These are phyloP conservation scores for Coptodon bakossiorum DNA, from an alignment of 2,113 vertebrate genomes.

Conservation along the genomic window DNA sequence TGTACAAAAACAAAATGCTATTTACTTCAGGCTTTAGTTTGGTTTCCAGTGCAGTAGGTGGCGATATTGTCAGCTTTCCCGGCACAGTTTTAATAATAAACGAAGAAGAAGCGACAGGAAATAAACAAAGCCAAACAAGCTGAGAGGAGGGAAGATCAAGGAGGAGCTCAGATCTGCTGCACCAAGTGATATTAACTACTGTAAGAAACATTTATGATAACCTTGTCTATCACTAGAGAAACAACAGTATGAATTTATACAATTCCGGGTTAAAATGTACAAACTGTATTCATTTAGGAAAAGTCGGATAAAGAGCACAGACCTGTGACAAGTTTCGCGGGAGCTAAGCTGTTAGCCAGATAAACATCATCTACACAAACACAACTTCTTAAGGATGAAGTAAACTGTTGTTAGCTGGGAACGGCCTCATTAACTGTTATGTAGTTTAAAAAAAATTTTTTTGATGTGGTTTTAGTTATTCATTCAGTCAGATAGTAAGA, in stretches of 20 bases:
- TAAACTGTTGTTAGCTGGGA: neutral
- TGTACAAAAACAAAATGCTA: neutral
- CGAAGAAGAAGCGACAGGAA: constrained; percentile 35
- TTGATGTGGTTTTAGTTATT: neutral
- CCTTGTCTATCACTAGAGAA: neutral
- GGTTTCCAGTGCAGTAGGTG: neutral
- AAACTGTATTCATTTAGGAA: neutral
- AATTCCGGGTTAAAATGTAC: neutral
- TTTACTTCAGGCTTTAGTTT: neutral
- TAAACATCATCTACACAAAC: neutral
- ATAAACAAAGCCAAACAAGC: constrained; percentile 43
- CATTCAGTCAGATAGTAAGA: neutral
- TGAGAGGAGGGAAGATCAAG: constrained; percentile 25
- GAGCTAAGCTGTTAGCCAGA: neutral
- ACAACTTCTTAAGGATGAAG: neutral
- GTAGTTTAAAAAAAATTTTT: neutral
- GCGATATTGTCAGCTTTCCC: neutral
- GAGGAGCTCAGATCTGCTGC: neutral
- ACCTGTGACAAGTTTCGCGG: neutral
- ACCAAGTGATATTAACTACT: neutral
- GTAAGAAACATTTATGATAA: neutral
- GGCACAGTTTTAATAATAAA: too few relatives aligned
- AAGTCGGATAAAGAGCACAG: neutral
- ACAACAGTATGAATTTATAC: neutral
- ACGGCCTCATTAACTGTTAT: neutral